Conservation (phyloP, 2,888 invertebrate genomes). For the Euspilapteryx auroguttella region DNA sequence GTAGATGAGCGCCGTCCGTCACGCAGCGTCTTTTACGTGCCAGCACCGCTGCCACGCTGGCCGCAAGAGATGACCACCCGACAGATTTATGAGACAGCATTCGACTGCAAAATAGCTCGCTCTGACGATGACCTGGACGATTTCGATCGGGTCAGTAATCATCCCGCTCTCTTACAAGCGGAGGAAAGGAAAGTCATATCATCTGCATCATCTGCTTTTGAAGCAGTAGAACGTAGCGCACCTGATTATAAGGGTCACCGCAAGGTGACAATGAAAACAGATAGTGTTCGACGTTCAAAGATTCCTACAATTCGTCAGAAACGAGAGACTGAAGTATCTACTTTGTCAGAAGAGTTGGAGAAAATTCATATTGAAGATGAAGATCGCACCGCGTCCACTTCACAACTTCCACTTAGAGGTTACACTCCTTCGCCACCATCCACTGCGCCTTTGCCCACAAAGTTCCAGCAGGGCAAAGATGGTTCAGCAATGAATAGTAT, state of each 20-base stretch:
- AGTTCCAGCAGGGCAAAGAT: slow-evolving; percentile 74
- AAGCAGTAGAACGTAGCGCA: slow-evolving; percentile 49
- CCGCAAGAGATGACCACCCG: slow-evolving; percentile 65
- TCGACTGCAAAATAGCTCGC: slow-evolving; percentile 83
- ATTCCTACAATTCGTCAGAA: slow-evolving; percentile 62
- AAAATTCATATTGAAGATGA: slow-evolving; percentile 66
- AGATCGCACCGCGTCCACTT: slow-evolving; percentile 54
- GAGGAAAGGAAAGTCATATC: slow-evolving; percentile 49
- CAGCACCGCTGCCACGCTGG: slow-evolving; percentile 68
- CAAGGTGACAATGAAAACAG: slow-evolving; percentile 58
- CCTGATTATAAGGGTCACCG: slow-evolving; percentile 59
- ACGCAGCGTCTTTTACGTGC: slow-evolving; percentile 70
- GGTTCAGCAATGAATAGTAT: slow-evolving; percentile 75
- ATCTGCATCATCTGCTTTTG: slow-evolving; percentile 51
- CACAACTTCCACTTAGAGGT: slow-evolving; percentile 68
- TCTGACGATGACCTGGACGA: slow-evolving; percentile 81
- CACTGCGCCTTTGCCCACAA: slow-evolving; percentile 80
- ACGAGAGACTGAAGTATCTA: slow-evolving; percentile 40
- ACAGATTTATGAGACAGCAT: slow-evolving; percentile 87
- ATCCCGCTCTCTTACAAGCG: slow-evolving; percentile 70
- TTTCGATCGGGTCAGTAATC: slow-evolving; percentile 79
- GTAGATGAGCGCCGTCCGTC: slow-evolving; percentile 66
- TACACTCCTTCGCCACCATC: slow-evolving; percentile 84
- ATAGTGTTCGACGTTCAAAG: slow-evolving; percentile 60
- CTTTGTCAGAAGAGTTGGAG: slow-evolving; percentile 57